Evolutionary conservation across 2,797 vertebrate genomes (phyloP).

Genomic region (Diglossa cyanea): DNA sequence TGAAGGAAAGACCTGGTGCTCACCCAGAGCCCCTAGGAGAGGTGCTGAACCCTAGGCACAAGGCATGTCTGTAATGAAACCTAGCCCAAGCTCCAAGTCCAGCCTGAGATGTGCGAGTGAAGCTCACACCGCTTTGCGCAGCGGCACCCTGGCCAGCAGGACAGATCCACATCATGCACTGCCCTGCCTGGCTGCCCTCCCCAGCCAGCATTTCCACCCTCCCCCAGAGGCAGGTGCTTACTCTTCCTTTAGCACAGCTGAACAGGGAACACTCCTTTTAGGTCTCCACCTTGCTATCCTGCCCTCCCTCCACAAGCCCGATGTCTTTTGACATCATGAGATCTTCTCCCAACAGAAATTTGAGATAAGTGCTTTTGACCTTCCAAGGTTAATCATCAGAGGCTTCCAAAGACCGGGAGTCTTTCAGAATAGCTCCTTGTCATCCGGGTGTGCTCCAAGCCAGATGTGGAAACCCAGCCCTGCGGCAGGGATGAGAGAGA

Average conservation of each 20-base stretch:
- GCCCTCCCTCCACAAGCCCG: neutral
- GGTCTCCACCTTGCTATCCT: neutral
- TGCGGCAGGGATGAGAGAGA: slow-evolving; percentile 24
- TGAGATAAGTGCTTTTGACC: slow-evolving; percentile 33
- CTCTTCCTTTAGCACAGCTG: neutral
- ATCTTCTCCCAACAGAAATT: neutral
- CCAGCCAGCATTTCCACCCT: neutral
- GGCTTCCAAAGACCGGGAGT: neutral
- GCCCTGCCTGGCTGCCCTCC: neutral
- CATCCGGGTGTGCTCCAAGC: neutral
- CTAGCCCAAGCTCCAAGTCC: neutral
- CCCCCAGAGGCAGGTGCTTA: neutral
- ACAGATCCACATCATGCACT: neutral
- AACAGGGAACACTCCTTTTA: neutral
- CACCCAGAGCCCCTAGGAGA: neutral
- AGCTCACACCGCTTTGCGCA: accelerated
- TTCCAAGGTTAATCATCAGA: slow-evolving; percentile 34
- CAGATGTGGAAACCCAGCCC: slow-evolving; percentile 49
- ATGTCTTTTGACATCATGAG: neutral
- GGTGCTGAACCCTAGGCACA: neutral
- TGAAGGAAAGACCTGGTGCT: neutral
- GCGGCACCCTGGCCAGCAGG: neutral
- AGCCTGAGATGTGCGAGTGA: neutral
- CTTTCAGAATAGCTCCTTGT: slow-evolving; percentile 15
- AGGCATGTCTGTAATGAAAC: neutral